These are phyloP conservation scores for Semaprochilodus insignis DNA, from an alignment of 2,797 vertebrate species.

Conservation along the genomic window DNA sequence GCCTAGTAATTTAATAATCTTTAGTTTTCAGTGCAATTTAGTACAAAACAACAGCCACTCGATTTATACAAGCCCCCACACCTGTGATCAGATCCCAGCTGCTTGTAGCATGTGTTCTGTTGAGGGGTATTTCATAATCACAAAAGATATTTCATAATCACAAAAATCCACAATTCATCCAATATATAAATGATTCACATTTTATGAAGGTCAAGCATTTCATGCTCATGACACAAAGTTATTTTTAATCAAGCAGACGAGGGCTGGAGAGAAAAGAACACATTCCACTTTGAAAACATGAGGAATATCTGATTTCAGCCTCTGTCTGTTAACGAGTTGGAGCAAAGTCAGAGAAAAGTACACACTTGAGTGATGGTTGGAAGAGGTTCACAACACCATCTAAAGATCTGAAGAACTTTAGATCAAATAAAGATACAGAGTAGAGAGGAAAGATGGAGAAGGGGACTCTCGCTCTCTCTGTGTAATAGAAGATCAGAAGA, in stretches of 20 bases:
- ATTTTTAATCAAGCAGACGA: conserved; percentile 78
- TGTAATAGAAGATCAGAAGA: conserved; percentile 40
- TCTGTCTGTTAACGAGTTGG: conserved; percentile 79
- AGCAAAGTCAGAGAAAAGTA: conserved; percentile 74
- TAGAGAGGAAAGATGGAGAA: conserved; percentile 29
- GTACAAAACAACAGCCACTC: neutral
- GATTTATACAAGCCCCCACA: conserved; percentile 15
- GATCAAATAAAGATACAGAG: conserved; percentile 61
- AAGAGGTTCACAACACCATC: conserved; percentile 77
- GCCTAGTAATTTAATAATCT: neutral
- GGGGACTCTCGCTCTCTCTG: conserved; percentile 3
- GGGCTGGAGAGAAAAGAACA: conserved; percentile 67
- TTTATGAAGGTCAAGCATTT: conserved; percentile 70
- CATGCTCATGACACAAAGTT: conserved; percentile 64
- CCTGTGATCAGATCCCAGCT: conserved; percentile 20
- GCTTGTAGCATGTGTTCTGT: conserved; percentile 1
- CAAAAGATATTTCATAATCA: conserved; percentile 46
- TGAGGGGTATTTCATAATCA: neutral
- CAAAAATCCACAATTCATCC: conserved; percentile 40
- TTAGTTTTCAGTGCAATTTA: neutral
- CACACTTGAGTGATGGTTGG: conserved; percentile 77
- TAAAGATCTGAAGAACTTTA: conserved; percentile 77
- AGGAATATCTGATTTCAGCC: conserved; percentile 78
- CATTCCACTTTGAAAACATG: conserved; percentile 78
- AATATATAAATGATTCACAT: conserved; percentile 35